Base-by-base conservation (phyloP, 2,888 invertebrate genomes). In the Scaptomyza reducta region DNA sequence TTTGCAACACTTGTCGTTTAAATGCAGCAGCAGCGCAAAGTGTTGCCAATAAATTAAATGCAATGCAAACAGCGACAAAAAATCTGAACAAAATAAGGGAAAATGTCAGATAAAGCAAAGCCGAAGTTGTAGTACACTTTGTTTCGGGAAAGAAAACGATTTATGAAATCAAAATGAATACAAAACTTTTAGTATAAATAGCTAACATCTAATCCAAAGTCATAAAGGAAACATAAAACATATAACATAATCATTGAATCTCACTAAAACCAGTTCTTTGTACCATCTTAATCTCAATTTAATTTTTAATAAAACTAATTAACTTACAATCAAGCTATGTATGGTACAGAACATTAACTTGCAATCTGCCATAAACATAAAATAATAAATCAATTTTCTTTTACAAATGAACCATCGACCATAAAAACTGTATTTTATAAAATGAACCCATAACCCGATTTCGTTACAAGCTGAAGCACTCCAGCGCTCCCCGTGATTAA, bases 1-100 rank as follows among this genome's bases (percentile, higher is more conserved):
- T 84, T 84, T 84, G 83, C 88, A 84, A 84, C 87, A 84, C 87
- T 84, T 84, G 88, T 84, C 88, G 84, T 76, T 87, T 84, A 86
- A 84, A 87, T 80, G 84, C 87, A 71, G 60, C 86, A 75, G 62
- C 74, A 63, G 55, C n/a, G 51, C 67, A 61, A 88, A 86, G 87
- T 84, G 84, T 86, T 78, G 84, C 88, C 79, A 88, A 84, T 84
- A 84, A 88, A 84, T 84, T 84, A 84, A 86, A 68, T 60, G 66
- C 73, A 62, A 64, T 76, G 68, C 70, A 73, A 72, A 66, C 67
- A 68, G 62, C 55, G 53, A 42, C 31, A 65, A 27, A 50, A 64
- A 46, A 33, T 18, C 22, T 16, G 22, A 44, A 13, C 31, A 50
- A 42, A 50, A 58, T 38, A n/a, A 31, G 27, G 22, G 40, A 14